Evolutionary conservation across 1,140 invertebrate genomes (phyloP).

Genomic region (Tribolium madens): DNA sequence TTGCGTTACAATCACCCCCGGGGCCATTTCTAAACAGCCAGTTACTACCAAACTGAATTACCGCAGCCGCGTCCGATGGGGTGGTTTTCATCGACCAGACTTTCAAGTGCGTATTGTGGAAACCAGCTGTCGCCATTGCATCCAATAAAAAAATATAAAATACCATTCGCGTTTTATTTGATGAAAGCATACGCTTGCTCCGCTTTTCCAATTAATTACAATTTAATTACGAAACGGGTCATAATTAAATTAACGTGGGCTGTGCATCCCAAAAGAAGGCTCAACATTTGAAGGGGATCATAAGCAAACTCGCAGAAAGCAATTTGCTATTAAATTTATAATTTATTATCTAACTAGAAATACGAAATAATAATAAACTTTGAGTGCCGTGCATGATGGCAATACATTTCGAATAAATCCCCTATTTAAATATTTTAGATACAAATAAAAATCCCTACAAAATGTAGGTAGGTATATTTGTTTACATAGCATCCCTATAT

Average conservation of each 20-base stretch:
- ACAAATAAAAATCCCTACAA: too few species aligned
- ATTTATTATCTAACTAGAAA: too few species aligned
- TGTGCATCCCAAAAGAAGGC: neutral
- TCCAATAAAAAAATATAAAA: neutral
- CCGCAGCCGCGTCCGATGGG: conserved; percentile 13
- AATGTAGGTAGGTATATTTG: neutral
- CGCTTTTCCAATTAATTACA: conserved; percentile 7
- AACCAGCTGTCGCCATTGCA: conserved; percentile 42
- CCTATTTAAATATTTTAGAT: too few species aligned
- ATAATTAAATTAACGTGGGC: conserved; percentile 16
- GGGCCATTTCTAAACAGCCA: conserved; percentile 38
- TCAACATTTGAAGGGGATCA: neutral
- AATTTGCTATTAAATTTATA: neutral
- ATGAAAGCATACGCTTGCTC: neutral
- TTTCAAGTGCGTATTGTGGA: conserved; percentile 39
- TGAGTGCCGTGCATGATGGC: too few species aligned
- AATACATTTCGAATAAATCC: too few species aligned
- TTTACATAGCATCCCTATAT: neutral
- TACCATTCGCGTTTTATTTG: neutral
- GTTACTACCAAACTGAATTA: conserved; percentile 34
- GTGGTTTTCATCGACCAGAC: conserved; percentile 43
- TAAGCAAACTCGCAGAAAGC: neutral
- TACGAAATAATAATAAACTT: too few species aligned
- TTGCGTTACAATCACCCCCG: conserved; percentile 41
- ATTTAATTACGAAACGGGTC: conserved; percentile 20